Conservation (phyloP, 2,888 invertebrate species). For the Calameuta idolon region DNA sequence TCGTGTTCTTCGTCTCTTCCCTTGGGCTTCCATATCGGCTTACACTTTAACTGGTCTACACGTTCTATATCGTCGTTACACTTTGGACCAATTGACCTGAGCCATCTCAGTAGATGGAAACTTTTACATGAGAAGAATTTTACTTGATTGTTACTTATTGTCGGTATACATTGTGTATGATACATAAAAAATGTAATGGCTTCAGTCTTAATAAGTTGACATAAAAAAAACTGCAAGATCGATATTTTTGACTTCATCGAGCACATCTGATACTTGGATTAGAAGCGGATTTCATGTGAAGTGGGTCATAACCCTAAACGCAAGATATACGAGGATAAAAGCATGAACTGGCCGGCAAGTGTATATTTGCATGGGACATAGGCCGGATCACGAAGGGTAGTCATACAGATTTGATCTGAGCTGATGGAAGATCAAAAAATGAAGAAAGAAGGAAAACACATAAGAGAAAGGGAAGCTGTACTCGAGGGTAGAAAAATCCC, state of each 20-base stretch:
- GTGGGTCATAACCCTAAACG: neutral
- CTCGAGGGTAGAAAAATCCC: constrained; percentile 32
- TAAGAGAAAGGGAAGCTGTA: constrained; percentile 19
- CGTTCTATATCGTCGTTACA: neutral
- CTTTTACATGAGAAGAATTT: neutral
- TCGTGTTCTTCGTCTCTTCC: constrained; percentile 9
- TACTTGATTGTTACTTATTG: neutral
- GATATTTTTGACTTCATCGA: neutral
- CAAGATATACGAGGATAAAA: neutral
- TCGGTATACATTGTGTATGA: neutral
- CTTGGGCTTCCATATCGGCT: constrained; percentile 26
- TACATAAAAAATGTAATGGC: neutral
- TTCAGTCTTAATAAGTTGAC: too few species aligned
- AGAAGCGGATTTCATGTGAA: neutral
- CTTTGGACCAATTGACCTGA: neutral
- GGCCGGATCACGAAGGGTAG: neutral
- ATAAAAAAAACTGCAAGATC: neutral
- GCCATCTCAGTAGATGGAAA: neutral
- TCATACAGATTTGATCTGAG: neutral
- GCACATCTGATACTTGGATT: neutral
- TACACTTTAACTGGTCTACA: constrained; percentile 3
- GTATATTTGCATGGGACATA: neutral
- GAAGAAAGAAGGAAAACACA: constrained; percentile 26
- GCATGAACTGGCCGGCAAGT: neutral
- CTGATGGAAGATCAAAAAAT: neutral